A percentile compares a stretch with the other conserved stretches of the same genome.
phyloP scores from a whole-genome alignment of 1,140 invertebrate species.

The Anastatus disparis region DNA sequence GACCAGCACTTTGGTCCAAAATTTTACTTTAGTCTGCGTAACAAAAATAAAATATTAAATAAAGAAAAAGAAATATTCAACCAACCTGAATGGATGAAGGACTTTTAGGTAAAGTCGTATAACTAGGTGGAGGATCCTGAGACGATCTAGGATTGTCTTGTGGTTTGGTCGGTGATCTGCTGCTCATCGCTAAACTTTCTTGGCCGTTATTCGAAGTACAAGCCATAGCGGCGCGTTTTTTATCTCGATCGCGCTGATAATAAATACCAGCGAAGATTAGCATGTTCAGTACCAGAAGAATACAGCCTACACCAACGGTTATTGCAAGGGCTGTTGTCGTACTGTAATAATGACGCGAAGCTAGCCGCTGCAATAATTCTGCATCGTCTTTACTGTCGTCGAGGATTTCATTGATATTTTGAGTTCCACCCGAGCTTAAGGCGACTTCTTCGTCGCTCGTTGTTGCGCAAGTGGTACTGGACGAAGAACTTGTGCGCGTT shows the following conservation, averaged over 20 bases:
- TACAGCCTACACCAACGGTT: constrained; percentile 89
- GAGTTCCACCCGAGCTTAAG: constrained; percentile 47
- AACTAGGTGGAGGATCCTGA: constrained; percentile 65
- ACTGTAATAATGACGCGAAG: constrained; percentile 72
- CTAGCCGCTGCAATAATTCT: constrained; percentile 66
- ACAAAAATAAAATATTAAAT: not conserved
- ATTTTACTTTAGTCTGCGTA: too few relatives aligned
- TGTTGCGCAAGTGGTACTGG: constrained; percentile 63
- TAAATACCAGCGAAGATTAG: constrained; percentile 90
- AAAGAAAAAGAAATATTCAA: not conserved
- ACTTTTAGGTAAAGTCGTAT: constrained; percentile 62
- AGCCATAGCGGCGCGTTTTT: constrained; percentile 58
- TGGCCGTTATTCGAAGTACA: constrained; percentile 54
- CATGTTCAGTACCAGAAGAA: constrained; percentile 86
- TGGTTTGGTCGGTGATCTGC: constrained; percentile 34
- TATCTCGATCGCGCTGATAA: constrained; percentile 78
- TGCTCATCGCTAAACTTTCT: constrained; percentile 59
- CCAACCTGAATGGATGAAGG: constrained; percentile 56
- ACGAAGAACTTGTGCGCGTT: constrained; percentile 50
- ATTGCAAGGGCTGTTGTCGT: constrained; percentile 86
- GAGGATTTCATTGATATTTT: constrained; percentile 54
- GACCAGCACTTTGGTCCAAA: too few relatives aligned
- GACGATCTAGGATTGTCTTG: constrained; percentile 47
- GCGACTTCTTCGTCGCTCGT: constrained; percentile 49
- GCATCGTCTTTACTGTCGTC: constrained; percentile 63